Conservation (phyloP, 2,797 vertebrate genomes). For the Lithobates pipiens region DNA sequence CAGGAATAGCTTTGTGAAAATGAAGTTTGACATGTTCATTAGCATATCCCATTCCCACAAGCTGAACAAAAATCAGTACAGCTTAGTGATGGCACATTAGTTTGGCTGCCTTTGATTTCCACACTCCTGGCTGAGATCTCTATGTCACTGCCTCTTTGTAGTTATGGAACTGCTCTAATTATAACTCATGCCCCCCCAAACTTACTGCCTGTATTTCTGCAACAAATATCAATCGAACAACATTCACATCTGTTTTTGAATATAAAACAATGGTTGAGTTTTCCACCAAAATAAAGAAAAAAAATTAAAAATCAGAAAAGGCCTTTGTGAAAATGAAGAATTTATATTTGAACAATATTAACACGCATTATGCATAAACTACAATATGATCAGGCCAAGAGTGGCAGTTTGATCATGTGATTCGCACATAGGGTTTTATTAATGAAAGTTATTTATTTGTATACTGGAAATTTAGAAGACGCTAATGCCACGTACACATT, state of each 20-base stretch:
- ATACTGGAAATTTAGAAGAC: no score
- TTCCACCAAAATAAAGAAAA: no score
- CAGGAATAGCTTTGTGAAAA: conserved; percentile 29
- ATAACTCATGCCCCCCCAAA: conserved; percentile 47
- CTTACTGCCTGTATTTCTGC: not conserved
- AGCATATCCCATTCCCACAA: conserved; percentile 68
- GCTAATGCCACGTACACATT: no score
- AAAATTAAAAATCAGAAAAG: no score
- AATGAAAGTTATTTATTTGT: no score
- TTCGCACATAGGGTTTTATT: no score
- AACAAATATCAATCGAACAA: not conserved
- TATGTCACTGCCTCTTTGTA: conserved; percentile 50
- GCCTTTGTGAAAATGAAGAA: no score
- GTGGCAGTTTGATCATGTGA: no score
- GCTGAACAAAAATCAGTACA: conserved; percentile 9
- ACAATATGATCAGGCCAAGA: no score
- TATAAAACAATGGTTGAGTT: not conserved
- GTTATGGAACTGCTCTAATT: conserved; percentile 46
- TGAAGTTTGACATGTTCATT: conserved; percentile 70
- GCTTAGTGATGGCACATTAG: conserved; percentile 38
- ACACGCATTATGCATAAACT: no score
- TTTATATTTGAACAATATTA: no score
- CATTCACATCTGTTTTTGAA: not conserved
- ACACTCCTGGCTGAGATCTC: conserved; percentile 62
- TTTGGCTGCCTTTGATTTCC: conserved; percentile 63